Evolutionary conservation across 2,113 vertebrate genomes (phyloP).

Genomic region (Amazona guildingii): DNA sequence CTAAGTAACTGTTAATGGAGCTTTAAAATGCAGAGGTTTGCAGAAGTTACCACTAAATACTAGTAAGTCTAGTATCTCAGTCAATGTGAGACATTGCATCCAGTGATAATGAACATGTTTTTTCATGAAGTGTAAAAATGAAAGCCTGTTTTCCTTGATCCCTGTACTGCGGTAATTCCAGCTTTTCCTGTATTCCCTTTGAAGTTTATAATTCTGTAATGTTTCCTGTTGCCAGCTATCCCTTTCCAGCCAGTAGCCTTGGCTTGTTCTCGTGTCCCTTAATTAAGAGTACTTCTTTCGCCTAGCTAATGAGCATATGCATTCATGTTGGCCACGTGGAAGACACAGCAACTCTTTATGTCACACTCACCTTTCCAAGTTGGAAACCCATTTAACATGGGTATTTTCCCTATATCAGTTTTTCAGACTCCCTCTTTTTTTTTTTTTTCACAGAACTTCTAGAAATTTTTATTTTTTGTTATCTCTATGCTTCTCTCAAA

Average conservation of each 20-base stretch:
- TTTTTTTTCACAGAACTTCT: neutral
- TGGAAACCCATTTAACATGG: neutral
- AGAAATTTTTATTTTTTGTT: neutral
- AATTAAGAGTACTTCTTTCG: neutral
- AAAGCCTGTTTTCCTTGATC: neutral
- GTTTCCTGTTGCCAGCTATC: neutral
- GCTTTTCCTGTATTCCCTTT: neutral
- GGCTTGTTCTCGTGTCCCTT: neutral
- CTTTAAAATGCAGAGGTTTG: neutral
- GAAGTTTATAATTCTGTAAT: neutral
- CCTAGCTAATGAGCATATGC: neutral
- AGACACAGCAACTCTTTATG: neutral
- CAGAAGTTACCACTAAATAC: neutral
- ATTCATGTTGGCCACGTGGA: neutral
- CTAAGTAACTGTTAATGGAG: neutral
- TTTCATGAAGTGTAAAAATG: neutral
- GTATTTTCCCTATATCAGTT: neutral
- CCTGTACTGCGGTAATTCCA: neutral
- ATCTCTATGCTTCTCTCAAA: neutral
- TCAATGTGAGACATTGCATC: neutral
- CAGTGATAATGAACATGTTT: accelerated
- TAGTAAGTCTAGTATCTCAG: neutral
- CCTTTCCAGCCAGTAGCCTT: neutral
- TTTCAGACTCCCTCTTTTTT: neutral
- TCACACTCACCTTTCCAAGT: neutral